These are phyloP conservation scores for Caenorhabditis japonica DNA, from an alignment of 2,888 invertebrate species.

Conservation along the genomic window DNA sequence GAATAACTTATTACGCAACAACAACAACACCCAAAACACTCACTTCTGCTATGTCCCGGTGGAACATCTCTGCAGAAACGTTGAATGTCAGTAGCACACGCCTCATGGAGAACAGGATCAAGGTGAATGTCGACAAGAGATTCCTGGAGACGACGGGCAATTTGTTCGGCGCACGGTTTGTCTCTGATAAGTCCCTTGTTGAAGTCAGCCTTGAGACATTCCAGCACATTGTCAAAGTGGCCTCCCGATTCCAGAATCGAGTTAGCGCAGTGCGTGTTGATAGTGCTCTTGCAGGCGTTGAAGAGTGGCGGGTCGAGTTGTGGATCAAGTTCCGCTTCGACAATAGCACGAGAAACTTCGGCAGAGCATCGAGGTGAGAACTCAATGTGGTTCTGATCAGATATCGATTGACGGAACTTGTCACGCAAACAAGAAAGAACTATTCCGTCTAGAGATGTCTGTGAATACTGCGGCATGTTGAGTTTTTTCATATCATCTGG, in stretches of 20 bases:
- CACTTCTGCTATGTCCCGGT: conserved; percentile 89
- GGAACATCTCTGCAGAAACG: conserved; percentile 81
- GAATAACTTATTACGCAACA: no score
- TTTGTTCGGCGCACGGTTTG: conserved; percentile 83
- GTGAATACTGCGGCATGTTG: conserved; percentile 66
- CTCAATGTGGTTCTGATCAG: conserved; percentile 50
- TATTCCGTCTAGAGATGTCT: conserved; percentile 67
- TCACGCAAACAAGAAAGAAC: conserved; percentile 72
- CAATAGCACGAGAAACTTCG: conserved; percentile 67
- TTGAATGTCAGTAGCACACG: conserved; percentile 86
- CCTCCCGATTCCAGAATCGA: conserved; percentile 57
- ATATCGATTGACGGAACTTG: conserved; percentile 66
- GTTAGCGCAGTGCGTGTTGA: conserved; percentile 64
- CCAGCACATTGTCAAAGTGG: conserved; percentile 82
- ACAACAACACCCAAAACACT: no score
- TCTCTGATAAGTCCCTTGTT: conserved; percentile 85
- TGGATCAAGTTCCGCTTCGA: conserved; percentile 85
- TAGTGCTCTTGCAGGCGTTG: conserved; percentile 82
- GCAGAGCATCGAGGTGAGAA: conserved; percentile 52
- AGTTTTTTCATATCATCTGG: conserved; percentile 71
- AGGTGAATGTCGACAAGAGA: conserved; percentile 93
- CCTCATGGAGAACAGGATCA: conserved; percentile 90
- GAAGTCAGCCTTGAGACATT: conserved; percentile 89
- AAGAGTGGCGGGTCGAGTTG: conserved; percentile 90
- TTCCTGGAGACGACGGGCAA: conserved; percentile 86